Base-by-base conservation (phyloP, 2,888 invertebrate species). In the Drosophila tripunctata region DNA sequence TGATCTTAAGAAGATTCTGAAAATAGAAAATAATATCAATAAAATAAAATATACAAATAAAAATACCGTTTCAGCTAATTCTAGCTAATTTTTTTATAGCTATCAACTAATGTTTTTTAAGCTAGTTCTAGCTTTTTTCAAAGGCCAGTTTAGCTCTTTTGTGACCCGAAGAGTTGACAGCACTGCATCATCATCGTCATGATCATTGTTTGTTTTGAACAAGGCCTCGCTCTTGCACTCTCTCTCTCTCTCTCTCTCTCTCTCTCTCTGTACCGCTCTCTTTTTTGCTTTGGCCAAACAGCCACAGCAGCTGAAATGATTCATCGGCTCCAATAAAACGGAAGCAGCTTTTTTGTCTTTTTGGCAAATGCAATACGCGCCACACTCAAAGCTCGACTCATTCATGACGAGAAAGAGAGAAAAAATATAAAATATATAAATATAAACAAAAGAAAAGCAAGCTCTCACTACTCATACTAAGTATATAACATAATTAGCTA, bases 371-470 rank as follows among this genome's bases (percentile, higher is more conserved):
- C 51, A 67, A 24, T 50, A 54, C n/a, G 41, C 47, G n/a, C n/a
- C n/a, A n/a, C n/a, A n/a, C 60, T 10, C 30, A 19, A 67, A 65
- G 54, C 56, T 44, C 68, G 73, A 68, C 58, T 73, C 48, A 68
- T 60, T 41, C 57, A 51, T 31, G 21, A 45, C 24, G 45, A 38
- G 19, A 35, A 47, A 10, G 8, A 27, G 10, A 27, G 27, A 27
- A 27, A 10, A 56, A 35, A n/a, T n/a, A n/a, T n/a, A n/a, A n/a
- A n/a, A n/a, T n/a, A n/a, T n/a, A n/a, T n/a, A n/a, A n/a, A n/a
- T n/a, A n/a, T n/a, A n/a, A 17, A 36, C 30, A 24, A 36, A 51
- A 35, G 10, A 4, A 31, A 35, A 33, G 17, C 17, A 60, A 44
- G 15, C 51, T 60, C 45, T 36, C 50, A 40, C 43, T 44, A 40